These are phyloP conservation scores for Triplophysa siluroides DNA, from an alignment of 2,113 vertebrate species.

Conservation along the genomic window DNA sequence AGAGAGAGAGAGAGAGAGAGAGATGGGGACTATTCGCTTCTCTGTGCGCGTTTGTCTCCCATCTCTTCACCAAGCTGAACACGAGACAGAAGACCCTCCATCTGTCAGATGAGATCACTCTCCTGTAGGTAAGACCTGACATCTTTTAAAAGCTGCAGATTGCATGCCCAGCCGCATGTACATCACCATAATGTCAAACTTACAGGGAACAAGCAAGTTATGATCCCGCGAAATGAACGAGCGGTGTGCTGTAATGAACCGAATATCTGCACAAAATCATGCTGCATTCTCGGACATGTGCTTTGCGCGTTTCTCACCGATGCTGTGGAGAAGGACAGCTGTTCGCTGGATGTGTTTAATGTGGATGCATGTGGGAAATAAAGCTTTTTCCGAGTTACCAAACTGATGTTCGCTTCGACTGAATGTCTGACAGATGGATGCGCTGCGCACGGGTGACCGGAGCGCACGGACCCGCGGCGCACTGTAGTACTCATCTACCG, in stretches of 20 bases:
- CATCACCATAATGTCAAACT: constrained; percentile 4
- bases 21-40: background rate
- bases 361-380: background rate
- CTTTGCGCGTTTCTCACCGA: background rate
- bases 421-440: constrained; percentile 29
- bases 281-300: background rate
- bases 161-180: background rate
- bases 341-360: background rate
- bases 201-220: background rate
- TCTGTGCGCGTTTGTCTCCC: constrained; percentile 9
- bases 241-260: background rate
- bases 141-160: background rate
- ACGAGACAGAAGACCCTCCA: constrained; percentile 13
- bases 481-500: background rate
- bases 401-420: background rate
- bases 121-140: constrained; percentile 21
- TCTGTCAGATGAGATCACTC: constrained; percentile 7
- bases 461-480: constrained; percentile 17
- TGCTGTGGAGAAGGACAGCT: background rate
- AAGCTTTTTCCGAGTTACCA: background rate
- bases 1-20: background rate
- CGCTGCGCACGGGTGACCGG: constrained; percentile 35
- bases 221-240: no score
- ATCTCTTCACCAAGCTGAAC: constrained; percentile 18
- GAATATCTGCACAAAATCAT: background rate